Evolutionary conservation across 2,888 invertebrate species (phyloP), one percentile per base, ranked within the genome.

Genomic region (Teleiodes luculella): DNA sequence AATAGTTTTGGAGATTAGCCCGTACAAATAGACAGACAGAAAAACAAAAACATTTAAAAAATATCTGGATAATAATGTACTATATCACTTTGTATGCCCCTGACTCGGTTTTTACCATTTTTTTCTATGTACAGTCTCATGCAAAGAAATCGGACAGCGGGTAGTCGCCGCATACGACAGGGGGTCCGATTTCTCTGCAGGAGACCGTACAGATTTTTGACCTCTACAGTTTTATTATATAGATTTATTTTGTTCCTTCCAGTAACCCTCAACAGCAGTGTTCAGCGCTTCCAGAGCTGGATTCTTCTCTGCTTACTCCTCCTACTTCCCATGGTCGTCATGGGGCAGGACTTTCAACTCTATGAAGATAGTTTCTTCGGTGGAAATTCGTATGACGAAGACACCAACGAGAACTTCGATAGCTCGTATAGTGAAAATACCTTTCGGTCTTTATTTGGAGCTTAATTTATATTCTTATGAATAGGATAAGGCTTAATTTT

Each of bases 241-340:
- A 13, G 2, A 7, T n/a, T 33, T 36, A 45, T 49, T 20, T 48
- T 37, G 35, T 20, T 47, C 20, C 53, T 86, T 87, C 16, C 86
- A 88, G 88, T 88, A 45, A 87, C 86, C 0, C 80, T 82, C 60
- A 86, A 81, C 64, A 70, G 73, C 28, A 64, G 74, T 6, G 67
- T 76, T 1, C 73, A 68, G 49, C 64, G 68, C 62, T 72, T 77
- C 53, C 70, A 70, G 37, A 81, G 72, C 59, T 83, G 83, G 82
- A 66, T 85, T n/a, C 68, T 84, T 3, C 64, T 84, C 11, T 59
- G 86, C 6, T 66, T 86, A 1, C 65, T 87, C 28, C 66, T 83
- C 31, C 68, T 84, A n/a, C 69, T 86, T 3, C 83, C 85, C 1
- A 62, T 78, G 61, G 59, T 81, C 36, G 73, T 70, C 18, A 66